Base-by-base conservation (phyloP, 2,888 invertebrate species). In the Brachylomia viminalis region DNA sequence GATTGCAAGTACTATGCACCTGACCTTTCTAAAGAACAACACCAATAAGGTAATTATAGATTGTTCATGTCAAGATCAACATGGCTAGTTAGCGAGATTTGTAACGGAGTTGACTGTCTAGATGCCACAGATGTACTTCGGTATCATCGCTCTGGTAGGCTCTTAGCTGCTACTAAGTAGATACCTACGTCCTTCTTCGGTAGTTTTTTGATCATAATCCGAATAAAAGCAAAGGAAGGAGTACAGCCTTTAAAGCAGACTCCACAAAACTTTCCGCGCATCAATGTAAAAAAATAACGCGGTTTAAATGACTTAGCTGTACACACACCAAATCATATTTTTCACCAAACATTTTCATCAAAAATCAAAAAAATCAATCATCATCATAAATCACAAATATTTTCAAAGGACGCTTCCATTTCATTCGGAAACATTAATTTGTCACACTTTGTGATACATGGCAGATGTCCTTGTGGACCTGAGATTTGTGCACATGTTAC, bases 401-500 rank as follows among this genome's bases (percentile, higher is more conserved):
- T 64, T 64, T 30, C 49, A 58, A 52, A 75, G 47, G 59, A 54
- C 27, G 67, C 59, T 58, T 38, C 38, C 54, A 66, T 79, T 75
- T 49, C 54, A 27, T 74, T 70, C 15, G 69, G 74, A 72, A 79
- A 77, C 54, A 30, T 71, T 65, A 17, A 79, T 85, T 82, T 64
- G 82, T 82, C 75, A 73, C 64, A 66, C 56, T 72, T 65, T 78
- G 80, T 77, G 68, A 49, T 42, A 71, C 73, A 79, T 58, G 23
- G n/a, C 73, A 64, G 59, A 64, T 72, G 71, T 68, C 58, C 30
- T 62, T 42, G 68, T 58, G 77, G 72, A 66, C 58, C 65, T 61
- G 71, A 23, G 30, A 42, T 75, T 65, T 38, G 71, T 64, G 52
- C 59, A 70, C 58, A 30, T 61, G 66, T 56, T 66, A 42, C 67